phyloP scores from a whole-genome alignment of 2,888 invertebrate species.

The Odontothrips loti region DNA sequence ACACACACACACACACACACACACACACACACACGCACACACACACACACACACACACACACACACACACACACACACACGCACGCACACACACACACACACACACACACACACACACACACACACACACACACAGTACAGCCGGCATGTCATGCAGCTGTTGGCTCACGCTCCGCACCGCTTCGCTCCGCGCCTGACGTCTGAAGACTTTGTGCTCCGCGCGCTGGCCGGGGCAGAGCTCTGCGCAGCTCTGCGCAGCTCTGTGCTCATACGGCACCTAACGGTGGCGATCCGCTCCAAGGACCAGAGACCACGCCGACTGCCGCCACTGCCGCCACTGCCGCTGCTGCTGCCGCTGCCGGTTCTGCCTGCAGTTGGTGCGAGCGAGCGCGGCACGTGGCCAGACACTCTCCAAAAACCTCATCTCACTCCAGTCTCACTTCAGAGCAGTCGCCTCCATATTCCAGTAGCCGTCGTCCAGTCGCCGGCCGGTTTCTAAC shows the following conservation, averaged over 20 bases:
- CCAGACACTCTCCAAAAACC: too few species aligned
- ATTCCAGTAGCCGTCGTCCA: too few species aligned
- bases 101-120: not conserved
- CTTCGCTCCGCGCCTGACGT: not conserved
- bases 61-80: not conserved
- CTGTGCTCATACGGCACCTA: not conserved
- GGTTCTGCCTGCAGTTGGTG: not conserved
- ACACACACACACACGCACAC: not conserved
- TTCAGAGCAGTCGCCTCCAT: too few species aligned
- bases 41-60: not conserved
- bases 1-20: not conserved
- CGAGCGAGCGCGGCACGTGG: too few species aligned
- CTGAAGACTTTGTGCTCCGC: not conserved
- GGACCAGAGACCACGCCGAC: not conserved
- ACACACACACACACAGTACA: too few species aligned
- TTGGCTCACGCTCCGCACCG: not conserved
- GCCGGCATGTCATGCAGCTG: too few species aligned
- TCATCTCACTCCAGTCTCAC: too few species aligned
- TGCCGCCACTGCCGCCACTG: not conserved
- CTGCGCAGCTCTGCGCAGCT: not conserved
- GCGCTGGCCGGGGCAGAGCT: not conserved
- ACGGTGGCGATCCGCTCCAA: constrained; percentile 21
- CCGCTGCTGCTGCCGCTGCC: not conserved
- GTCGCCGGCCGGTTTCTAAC: too few species aligned
- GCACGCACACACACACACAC: not conserved